A percentile compares a stretch with the other conserved stretches of the same genome.
Evolutionary conservation across 2,113 vertebrate genomes (phyloP).

Genomic region (Eurystomus gularis): DNA sequence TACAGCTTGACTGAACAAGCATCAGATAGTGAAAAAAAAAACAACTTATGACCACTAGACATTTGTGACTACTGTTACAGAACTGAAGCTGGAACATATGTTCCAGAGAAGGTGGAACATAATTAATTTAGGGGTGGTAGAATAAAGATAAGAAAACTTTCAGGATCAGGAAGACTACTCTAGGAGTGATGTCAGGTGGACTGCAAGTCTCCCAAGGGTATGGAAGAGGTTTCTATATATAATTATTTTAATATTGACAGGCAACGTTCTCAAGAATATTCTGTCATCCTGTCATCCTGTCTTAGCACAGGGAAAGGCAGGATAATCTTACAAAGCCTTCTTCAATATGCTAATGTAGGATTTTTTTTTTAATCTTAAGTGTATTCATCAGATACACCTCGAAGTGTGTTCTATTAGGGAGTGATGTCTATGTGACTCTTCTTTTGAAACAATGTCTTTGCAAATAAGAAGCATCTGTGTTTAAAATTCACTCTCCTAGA

Average conservation of each 20-base stretch:
- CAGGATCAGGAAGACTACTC: neutral
- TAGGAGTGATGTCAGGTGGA: neutral
- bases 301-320: neutral
- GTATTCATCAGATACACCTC: neutral
- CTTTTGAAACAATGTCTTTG: neutral
- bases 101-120: neutral
- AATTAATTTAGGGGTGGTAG: neutral
- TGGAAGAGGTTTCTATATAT: neutral
- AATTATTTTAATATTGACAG: neutral
- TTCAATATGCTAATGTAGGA: neutral
- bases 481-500: neutral
- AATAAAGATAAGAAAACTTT: neutral
- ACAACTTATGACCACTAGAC: neutral
- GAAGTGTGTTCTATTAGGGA: neutral
- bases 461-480: neutral
- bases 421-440: neutral
- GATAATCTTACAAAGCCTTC: neutral
- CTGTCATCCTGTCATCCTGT: neutral
- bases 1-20: neutral
- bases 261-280: neutral
- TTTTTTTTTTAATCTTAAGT: neutral
- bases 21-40: neutral
- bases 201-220: neutral
- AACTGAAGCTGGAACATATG: neutral
- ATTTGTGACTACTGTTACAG: neutral